Conservation (phyloP, 2,888 invertebrate genomes). For the Papilio elwesi region DNA sequence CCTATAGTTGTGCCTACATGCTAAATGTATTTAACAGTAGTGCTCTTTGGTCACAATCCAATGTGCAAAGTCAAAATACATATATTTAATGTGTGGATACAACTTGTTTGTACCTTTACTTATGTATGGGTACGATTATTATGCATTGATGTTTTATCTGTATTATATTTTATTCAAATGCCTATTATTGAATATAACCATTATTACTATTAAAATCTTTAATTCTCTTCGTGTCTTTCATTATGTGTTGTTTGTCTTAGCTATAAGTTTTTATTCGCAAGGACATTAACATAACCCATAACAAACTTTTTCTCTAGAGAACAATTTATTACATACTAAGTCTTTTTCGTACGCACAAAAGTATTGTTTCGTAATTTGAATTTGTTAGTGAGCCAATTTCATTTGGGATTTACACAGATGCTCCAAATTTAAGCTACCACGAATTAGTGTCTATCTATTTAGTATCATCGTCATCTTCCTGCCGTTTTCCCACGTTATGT, state of each 20-base stretch:
- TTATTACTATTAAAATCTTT: slow-evolving; percentile 37
- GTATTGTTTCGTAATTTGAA: no score
- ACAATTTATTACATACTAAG: no score
- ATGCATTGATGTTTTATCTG: slow-evolving; percentile 25
- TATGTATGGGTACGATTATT: slow-evolving; percentile 28
- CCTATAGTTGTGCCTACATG: slow-evolving; percentile 20
- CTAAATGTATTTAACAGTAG: not conserved
- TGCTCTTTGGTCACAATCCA: slow-evolving; percentile 26
- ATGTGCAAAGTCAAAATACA: not conserved
- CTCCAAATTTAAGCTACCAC: no score
- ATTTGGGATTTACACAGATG: no score
- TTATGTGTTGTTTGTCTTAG: slow-evolving; percentile 7
- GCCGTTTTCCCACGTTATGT: no score
- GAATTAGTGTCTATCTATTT: no score
- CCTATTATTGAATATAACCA: slow-evolving; percentile 32
- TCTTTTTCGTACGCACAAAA: no score
- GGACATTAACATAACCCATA: not conserved
- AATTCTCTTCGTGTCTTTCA: slow-evolving; percentile 21
- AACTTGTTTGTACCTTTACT: slow-evolving; percentile 29
- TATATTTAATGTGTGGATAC: slow-evolving; percentile 23
- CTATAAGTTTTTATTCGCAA: not conserved
- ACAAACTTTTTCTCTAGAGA: not conserved
- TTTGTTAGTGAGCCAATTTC: no score
- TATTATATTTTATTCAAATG: slow-evolving; percentile 30
- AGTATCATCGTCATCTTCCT: no score